Evolutionary conservation across 2,888 invertebrate genomes (phyloP), one percentile per base, ranked within the genome.

Genomic region (Chrysodeixis includens): DNA sequence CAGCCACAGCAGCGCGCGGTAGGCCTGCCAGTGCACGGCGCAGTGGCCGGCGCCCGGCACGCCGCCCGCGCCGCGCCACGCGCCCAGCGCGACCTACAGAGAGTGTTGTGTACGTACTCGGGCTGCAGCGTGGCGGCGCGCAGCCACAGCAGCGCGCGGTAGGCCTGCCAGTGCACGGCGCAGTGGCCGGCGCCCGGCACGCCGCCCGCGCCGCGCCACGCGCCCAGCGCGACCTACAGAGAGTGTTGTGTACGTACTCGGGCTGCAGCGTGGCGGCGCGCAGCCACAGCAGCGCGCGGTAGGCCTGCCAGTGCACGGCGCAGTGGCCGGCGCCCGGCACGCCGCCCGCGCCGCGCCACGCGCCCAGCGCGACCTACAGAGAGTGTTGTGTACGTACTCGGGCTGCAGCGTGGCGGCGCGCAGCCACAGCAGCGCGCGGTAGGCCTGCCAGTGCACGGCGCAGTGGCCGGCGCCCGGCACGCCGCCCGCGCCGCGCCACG

Each of bases 111-210:
- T 62, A 82, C 82, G 77, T 14, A 90, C 88, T 96, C 89, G 2
- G 95, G 91, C 0, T 96, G 93, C 54, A 97, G 86, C 63, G 88
- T 79, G 20, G 97, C 96, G 78, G 97, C 96, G 10, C 97, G 96
- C 77, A 98, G 96, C 98, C 98, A 98, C 63, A 97, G 96, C 82
- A 98, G 96, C 8, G 97, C 96, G 84, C 97, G 97, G 90, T 98
- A 98, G 1, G 98, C 97, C 89, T 98, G 97, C 78, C 98, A 96
- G 82, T 98, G 96, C 77, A 97, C 96, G 16, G 97, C 96, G 64
- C 97, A 97, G 87, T 97, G 95, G 0, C 95, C 95, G 3, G 94
- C 95, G 81, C 95, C 95, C 57, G 95, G 95, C 86, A 95, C 93
- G 74, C 92, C 93, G 81, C 93, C 94, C 72, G 93, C 93, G 78